These are phyloP conservation scores for Aix galericulata DNA, from an alignment of 2,113 vertebrate genomes.

Conservation along the genomic window DNA sequence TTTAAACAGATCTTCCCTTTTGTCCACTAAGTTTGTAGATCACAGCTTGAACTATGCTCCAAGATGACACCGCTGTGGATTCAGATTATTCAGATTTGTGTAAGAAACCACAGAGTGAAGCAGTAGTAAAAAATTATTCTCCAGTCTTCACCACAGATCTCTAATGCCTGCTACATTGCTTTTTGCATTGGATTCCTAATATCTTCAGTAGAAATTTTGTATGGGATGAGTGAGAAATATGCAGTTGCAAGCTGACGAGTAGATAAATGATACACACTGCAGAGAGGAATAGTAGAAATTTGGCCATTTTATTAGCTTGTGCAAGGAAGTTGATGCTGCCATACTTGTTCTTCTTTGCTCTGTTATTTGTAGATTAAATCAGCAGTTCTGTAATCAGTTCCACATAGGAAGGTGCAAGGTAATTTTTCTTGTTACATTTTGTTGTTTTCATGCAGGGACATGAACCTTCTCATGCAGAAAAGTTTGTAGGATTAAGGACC, in stretches of 20 bases:
- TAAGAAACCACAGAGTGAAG: slow-evolving; percentile 24
- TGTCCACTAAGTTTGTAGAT: neutral
- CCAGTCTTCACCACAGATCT: neutral
- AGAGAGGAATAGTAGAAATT: neutral
- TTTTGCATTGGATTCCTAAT: neutral
- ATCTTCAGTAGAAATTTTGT: neutral
- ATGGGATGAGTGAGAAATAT: neutral
- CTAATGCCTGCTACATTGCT: neutral
- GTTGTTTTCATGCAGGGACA: neutral
- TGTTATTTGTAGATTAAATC: neutral
- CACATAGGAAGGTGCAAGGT: neutral
- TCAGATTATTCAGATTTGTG: neutral
- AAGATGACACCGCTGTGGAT: neutral
- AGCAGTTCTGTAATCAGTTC: neutral
- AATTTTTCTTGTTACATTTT: neutral
- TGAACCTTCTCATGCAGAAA: neutral
- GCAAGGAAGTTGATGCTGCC: neutral
- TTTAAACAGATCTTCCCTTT: neutral
- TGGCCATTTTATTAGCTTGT: neutral
- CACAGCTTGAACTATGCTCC: neutral
- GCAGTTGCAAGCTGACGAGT: neutral
- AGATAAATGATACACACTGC: neutral
- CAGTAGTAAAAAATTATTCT: neutral
- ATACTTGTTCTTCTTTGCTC: neutral
- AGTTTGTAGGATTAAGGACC: neutral